Base-by-base conservation (phyloP, 2,888 invertebrate genomes). In the Napeogenes sylphis region DNA sequence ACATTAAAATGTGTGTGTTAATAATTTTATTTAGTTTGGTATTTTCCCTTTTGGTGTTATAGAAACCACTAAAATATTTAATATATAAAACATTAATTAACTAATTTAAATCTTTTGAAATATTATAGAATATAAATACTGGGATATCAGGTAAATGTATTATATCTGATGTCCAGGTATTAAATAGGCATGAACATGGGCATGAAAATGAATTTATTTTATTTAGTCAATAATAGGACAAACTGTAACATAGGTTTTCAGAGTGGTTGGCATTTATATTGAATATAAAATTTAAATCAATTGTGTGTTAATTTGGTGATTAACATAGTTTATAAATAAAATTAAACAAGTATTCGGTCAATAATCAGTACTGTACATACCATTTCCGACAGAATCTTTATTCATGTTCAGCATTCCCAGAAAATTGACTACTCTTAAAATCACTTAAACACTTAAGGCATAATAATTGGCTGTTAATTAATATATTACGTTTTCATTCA, bases 321-420 rank as follows among this genome's bases (percentile, higher is more conserved):
- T n/a, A 12, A 33, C 32, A 30, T 45, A 54, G 6, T 59, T 59
- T 13, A 46, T 12, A 38, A 21, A 46, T 45, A 58, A 59, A 59
- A 62, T 54, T 42, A 54, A 53, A 67, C 42, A 61, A 58, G 21
- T 62, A 56, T 30, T 51, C 47, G 13, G 38, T 55, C 46, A 47
- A 51, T 13, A 47, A 56, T 53, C 45, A 58, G 57, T 59, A 55
- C 65, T 21, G 53, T 62, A 82, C 89, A 86, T 81, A 90, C 90
- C 88, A 85, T 79, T 87, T 78, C 86, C 82, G 77, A 85, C 80
- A 78, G 81, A 77, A 75, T 80, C 78, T 83, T 81, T 88, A 80
- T 82, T 85, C 78, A 84, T 83, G 83, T 84, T 88, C 82, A 86
- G 86, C 85, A 88, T 87, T 84, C 84, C 87, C 84, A 83, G 78